phyloP scores from a whole-genome alignment of 2,113 vertebrate genomes.

The Nicator chloris region DNA sequence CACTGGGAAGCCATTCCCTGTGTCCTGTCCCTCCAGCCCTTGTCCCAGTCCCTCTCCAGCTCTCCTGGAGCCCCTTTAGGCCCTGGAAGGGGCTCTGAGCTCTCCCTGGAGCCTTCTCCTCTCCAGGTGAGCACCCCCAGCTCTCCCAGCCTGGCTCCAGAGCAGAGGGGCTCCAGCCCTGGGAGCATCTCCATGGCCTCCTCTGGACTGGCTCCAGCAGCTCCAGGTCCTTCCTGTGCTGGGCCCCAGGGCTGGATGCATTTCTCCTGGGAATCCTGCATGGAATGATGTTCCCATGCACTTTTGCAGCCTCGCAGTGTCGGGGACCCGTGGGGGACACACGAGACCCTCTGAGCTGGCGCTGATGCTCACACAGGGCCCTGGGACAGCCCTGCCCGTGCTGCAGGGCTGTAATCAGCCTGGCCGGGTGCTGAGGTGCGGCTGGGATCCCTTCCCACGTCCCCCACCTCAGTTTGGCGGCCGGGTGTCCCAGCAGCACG shows the following conservation, averaged over 20 bases:
- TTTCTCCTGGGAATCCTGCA: neutral
- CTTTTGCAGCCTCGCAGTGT: neutral
- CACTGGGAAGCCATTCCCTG: neutral
- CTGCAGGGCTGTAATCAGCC: neutral
- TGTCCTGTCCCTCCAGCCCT: neutral
- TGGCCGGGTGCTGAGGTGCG: neutral
- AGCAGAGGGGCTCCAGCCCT: neutral
- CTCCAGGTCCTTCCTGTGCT: neutral
- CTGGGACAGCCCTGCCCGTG: neutral
- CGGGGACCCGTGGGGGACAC: accelerated
- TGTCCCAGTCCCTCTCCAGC: neutral
- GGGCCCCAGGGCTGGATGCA: neutral
- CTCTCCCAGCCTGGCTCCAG: neutral
- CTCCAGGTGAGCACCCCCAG: neutral
- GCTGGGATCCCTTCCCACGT: neutral
- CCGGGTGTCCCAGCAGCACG: neutral
- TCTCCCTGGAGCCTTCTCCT: neutral
- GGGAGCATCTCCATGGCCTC: accelerated
- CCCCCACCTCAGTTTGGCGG: neutral
- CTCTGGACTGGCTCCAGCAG: neutral
- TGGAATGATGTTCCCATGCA: accelerated
- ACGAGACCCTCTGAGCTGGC: accelerated
- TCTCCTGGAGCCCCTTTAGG: neutral
- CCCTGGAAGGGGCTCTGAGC: neutral
- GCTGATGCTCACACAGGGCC: neutral